Percentiles rank a stretch among this genome's conserved stretches.
Evolutionary conservation across 2,888 invertebrate genomes (phyloP).

Genomic region (Rambutsinella grinnellia): DNA sequence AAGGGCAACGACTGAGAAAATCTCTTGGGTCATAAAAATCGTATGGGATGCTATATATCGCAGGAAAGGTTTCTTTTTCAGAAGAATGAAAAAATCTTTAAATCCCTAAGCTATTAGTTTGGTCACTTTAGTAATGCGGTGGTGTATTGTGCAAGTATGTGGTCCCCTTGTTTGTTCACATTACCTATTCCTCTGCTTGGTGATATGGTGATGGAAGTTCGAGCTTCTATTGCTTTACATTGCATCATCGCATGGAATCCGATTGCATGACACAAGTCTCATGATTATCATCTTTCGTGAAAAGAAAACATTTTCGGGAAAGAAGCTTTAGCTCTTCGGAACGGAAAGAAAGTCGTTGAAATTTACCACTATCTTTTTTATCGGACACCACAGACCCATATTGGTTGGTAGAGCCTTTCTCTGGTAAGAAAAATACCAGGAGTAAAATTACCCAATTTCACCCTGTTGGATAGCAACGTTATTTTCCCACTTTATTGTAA

Average conservation of each 20-base stretch:
- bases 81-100: constrained; percentile 56
- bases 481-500: no score
- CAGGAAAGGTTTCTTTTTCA: neutral
- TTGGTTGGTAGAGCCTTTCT: constrained; percentile 64
- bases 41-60: constrained; percentile 16
- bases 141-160: constrained; percentile 18
- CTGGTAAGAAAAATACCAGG: no score
- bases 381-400: constrained; percentile 67
- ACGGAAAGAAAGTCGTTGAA: constrained; percentile 7
- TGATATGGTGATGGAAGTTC: neutral
- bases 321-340: constrained; percentile 12
- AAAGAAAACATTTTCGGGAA: neutral
- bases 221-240: constrained; percentile 27
- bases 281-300: constrained; percentile 4
- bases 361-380: constrained; percentile 56
- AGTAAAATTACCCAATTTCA: no score
- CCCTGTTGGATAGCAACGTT: no score
- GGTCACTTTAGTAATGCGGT: constrained; percentile 66
- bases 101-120: constrained; percentile 67
- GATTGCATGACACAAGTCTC: constrained; percentile 23
- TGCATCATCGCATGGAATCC: constrained; percentile 34
- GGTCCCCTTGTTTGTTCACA: constrained; percentile 8
- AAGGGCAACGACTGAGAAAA: no score
- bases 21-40: constrained; percentile 63
- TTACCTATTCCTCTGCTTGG: neutral